Evolutionary conservation across 1,140 invertebrate genomes (phyloP).

Genomic region (Nymphalis io): DNA sequence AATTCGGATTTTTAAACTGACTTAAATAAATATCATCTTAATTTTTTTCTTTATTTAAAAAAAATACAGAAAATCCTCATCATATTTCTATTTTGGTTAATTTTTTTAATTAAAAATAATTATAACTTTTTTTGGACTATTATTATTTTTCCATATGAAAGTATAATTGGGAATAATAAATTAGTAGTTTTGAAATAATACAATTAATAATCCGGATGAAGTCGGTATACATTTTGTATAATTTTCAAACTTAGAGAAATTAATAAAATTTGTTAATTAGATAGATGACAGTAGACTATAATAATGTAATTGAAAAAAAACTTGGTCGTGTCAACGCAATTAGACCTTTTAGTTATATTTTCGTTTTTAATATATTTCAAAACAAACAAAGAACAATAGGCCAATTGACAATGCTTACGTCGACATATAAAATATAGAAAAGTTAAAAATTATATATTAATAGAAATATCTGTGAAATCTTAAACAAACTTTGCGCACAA

Average conservation of each 20-base stretch:
- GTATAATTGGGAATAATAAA: too few species aligned
- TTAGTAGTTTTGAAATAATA: too few species aligned
- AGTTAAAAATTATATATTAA: neutral
- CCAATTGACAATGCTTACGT: conserved; percentile 1
- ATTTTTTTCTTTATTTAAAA: neutral
- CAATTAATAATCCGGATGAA: neutral
- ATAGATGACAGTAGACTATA: neutral
- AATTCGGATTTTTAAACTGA: conserved; percentile 10
- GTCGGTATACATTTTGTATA: neutral
- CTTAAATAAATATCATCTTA: neutral
- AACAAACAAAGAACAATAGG: neutral
- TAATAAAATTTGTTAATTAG: neutral
- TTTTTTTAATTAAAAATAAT: neutral
- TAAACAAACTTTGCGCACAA: neutral
- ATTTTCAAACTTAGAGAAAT: neutral
- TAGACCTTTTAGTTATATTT: neutral
- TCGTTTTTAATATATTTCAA: neutral
- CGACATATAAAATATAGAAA: neutral
- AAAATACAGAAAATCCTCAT: too few species aligned
- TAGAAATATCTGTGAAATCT: neutral
- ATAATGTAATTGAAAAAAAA: neutral
- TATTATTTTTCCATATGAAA: too few species aligned
- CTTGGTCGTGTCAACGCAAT: neutral
- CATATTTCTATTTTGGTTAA: neutral
- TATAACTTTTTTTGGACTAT: too few species aligned